Percentiles rank a stretch among this genome's conserved stretches.
Conservation (phyloP, 2,113 vertebrate genomes). For the Pseudopodoces humilis region DNA sequence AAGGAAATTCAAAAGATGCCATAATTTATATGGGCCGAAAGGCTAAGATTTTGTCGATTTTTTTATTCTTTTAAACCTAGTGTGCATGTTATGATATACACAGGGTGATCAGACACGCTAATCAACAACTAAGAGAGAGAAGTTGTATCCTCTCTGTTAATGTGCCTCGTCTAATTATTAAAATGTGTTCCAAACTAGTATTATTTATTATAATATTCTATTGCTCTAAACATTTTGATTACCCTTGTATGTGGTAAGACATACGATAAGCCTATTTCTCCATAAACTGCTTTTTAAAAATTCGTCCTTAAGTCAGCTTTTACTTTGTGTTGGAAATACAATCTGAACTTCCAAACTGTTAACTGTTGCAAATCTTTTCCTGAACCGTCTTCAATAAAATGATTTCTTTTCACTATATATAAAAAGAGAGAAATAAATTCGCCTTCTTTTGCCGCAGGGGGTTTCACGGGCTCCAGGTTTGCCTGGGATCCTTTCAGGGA, state of each 20-base stretch:
- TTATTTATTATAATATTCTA: constrained; percentile 75
- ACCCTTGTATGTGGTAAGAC: constrained; percentile 31
- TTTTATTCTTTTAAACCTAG: not conserved
- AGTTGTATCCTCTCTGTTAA: not conserved
- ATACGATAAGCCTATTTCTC: not conserved
- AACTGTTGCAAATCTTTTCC: not conserved
- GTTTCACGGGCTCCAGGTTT: not conserved
- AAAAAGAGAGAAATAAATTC: not conserved
- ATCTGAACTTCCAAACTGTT: constrained; percentile 26
- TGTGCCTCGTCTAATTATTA: constrained; percentile 62
- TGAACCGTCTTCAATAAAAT: constrained; percentile 67
- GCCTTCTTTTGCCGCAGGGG: not conserved
- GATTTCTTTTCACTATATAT: constrained; percentile 26
- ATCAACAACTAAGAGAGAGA: constrained; percentile 60
- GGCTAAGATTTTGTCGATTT: not conserved
- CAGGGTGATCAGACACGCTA: constrained; percentile 49
- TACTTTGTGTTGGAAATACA: constrained; percentile 39
- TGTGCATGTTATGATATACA: constrained; percentile 25
- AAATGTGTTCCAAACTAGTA: constrained; percentile 42
- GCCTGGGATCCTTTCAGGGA: not conserved
- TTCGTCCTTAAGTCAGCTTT: not conserved
- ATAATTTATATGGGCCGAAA: constrained; percentile 65
- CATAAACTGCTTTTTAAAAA: not conserved
- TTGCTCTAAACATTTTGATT: constrained; percentile 42
- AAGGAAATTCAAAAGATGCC: constrained; percentile 60